A percentile compares a stretch with the other conserved stretches of the same genome.
phyloP scores from a whole-genome alignment of 2,113 vertebrate species.

The Notiomystis cincta region DNA sequence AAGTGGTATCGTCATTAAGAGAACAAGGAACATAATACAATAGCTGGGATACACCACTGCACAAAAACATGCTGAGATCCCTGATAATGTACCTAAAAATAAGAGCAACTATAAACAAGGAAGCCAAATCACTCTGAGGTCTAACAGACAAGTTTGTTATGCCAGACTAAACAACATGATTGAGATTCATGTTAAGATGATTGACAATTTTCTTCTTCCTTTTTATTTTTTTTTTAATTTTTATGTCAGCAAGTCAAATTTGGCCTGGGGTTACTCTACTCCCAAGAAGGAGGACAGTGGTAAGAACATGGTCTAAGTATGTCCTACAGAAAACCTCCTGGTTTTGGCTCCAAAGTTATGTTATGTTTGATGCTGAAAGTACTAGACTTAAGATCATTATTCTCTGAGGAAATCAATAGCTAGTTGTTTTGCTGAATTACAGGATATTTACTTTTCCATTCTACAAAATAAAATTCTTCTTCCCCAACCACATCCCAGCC shows the following conservation, averaged over 20 bases:
- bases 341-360: background rate
- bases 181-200: background rate
- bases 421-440: background rate
- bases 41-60: background rate
- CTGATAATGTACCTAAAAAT: constrained; percentile 28
- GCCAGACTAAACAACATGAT: background rate
- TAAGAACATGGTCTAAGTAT: background rate
- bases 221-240: background rate
- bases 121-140: background rate
- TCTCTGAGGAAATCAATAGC: background rate
- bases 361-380: background rate
- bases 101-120: constrained; percentile 8
- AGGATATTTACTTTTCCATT: background rate
- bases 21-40: background rate
- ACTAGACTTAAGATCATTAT: background rate
- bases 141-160: background rate
- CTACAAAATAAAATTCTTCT: background rate
- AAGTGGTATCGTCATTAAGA: background rate
- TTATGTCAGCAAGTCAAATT: background rate
- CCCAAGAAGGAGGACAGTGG: background rate
- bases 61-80: background rate
- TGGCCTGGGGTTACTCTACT: background rate
- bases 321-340: background rate
- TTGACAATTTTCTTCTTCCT: background rate
- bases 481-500: background rate